Conservation (phyloP, 2,113 vertebrate genomes). For the Osmerus eperlanus region DNA sequence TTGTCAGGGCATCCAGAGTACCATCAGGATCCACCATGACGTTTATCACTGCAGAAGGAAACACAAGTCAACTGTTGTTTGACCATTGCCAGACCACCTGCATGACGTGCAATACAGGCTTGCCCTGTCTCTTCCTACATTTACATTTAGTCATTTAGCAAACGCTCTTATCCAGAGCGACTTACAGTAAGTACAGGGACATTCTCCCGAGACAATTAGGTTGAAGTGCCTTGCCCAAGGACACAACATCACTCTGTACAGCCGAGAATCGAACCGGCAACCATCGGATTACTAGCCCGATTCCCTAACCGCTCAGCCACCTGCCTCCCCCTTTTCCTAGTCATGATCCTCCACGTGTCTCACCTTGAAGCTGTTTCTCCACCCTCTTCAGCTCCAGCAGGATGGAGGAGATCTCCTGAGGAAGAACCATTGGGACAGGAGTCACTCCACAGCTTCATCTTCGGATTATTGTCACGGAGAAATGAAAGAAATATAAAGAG, state of each 20-base stretch:
- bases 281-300: too few relatives aligned
- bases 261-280: too few relatives aligned
- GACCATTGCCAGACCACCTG: background rate
- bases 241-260: too few relatives aligned
- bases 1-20: slow-evolving; percentile 89
- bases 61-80: background rate
- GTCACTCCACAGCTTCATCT: background rate
- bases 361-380: slow-evolving; percentile 97
- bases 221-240: too few relatives aligned
- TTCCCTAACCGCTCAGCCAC: too few relatives aligned
- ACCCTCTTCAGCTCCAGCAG: slow-evolving; percentile 92
- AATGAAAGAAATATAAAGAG: background rate
- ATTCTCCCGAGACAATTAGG: too few relatives aligned
- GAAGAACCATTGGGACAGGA: slow-evolving; percentile 11
- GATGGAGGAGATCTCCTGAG: slow-evolving; percentile 92
- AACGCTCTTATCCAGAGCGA: too few relatives aligned
- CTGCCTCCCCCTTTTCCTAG: background rate
- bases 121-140: background rate
- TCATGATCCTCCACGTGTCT: background rate
- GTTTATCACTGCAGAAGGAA: slow-evolving; percentile 81
- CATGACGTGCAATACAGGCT: background rate
- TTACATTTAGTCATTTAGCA: too few relatives aligned
- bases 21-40: slow-evolving; percentile 97
- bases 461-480: background rate
- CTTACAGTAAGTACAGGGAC: too few relatives aligned